Evolutionary conservation across 1,140 invertebrate species (phyloP), one percentile per base, ranked within the genome.

Genomic region (Tetraneura akinire): DNA sequence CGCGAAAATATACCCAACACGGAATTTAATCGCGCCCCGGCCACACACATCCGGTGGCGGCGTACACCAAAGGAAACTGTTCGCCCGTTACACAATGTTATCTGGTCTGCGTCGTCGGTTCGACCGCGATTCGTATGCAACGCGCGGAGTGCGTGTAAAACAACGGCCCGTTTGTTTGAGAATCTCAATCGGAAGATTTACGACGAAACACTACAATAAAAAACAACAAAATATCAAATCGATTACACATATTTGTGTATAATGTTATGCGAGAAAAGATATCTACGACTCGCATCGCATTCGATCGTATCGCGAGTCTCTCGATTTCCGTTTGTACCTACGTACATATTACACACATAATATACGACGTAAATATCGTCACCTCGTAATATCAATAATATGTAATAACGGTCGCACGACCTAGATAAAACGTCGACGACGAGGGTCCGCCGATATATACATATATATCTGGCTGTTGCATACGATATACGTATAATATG

Each of bases 11-110:
- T 64, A 37, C 37, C 26, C 11, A n/a, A 45, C 64, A 21, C 64
- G 64, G 37, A 45, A 68, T 68, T 68, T 42, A 6, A 37, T 68
- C 66, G 66, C 66, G 64, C 64, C 64, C 13, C 13, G 21, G 42
- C 66, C 4, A 23, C 66, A 37, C n/a, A 21, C 64, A 68, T 68
- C 66, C 66, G 66, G 66, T 26, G 66, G 66, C 66, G 37, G 66
- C 8, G 42, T 16, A 66, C 64, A 45, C 32, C 32, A 66, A 45
- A 45, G 37, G 13, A 10, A 18, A n/a, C 14, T 5, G 13, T 8
- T 26, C 37, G 45, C 32, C 32, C 64, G 66, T 68, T 45, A 66
- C 62, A 45, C 21, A 47, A 68, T 47, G 66, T 68, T 68, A 64
- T 64, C 62, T 64, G n/a, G n/a, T n/a, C 6, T 57, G 9, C 9